Base-by-base conservation (phyloP, 2,113 vertebrate species). In the Phocoena sinus region DNA sequence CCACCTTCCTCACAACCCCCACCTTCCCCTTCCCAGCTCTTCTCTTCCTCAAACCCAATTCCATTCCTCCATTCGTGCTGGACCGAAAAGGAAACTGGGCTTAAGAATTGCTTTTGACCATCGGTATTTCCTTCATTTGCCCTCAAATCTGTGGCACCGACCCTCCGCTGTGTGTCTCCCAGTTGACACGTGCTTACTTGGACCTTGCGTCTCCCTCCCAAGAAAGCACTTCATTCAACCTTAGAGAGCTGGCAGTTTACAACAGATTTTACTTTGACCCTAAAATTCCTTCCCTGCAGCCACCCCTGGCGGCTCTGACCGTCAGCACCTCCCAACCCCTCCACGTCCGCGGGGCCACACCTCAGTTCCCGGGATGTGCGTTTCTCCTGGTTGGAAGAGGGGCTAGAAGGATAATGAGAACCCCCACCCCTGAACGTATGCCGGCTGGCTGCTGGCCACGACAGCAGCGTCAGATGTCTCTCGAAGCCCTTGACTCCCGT, bases 31-130 rank as follows among this genome's bases (percentile, higher is more conserved):
- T 94, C 97, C 98, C 93, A 95, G 89, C 93, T 56, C 92, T 94
- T 96, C 98, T 91, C 95, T 90, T 93, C 90, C 96, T 83, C 76
- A 0, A 76, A 83, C 94, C 20, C 96, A 92, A 38, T 53, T 77
- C 38, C 8, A 2, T 50, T 8, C 56, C 62, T 50, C 47, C 33
- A 26, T 36, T 67, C 18, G 47, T 26, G 67, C 58, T 67, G 80
- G 50, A 41, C 60, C 50, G 58, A 74, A 74, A 77, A 23, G 26
- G 50, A 58, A 38, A 58, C 47, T 82, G 68, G 53, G 25, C 26
- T 31, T 68, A 50, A 79, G 84, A 84, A 80, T 9, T 41, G 53
- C 50, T 70, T 89, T 31, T 13, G 20, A 7, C 8, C 5, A 26
- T 2, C 58, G 5, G 21, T n/a, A 15, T 18, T 33, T 80, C 44